phyloP scores from a whole-genome alignment of 92 coral and sea anemone species.

The Metridium senile region DNA sequence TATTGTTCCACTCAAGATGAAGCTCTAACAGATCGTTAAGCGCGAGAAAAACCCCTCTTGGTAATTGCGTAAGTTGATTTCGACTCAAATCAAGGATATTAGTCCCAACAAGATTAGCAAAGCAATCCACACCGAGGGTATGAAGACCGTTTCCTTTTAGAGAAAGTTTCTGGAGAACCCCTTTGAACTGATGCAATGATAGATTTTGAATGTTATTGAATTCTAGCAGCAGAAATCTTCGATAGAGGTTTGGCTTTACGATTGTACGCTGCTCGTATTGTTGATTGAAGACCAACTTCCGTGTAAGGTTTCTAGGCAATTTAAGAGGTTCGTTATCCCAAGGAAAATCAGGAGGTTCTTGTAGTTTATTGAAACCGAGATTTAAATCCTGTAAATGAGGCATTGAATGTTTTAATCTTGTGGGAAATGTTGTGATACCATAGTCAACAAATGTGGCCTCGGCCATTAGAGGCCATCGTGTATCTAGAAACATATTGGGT shows the following conservation, averaged over 20 bases:
- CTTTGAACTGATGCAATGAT: conserved; percentile 21
- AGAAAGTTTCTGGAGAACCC: conserved; percentile 30
- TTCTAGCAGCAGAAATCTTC: conserved; percentile 24
- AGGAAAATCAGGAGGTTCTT: conserved; percentile 65
- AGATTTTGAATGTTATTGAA: conserved; percentile 36
- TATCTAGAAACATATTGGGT: conserved; percentile 39
- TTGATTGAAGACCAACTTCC: conserved; percentile 22
- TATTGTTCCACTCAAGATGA: conserved; percentile 49
- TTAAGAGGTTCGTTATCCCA: conserved; percentile 37
- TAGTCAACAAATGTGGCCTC: conserved; percentile 39
- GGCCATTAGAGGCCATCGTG: conserved; percentile 69
- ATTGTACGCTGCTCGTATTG: conserved; percentile 31
- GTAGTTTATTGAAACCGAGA: conserved; percentile 35
- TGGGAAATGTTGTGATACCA: conserved; percentile 41
- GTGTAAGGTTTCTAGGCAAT: conserved; percentile 48
- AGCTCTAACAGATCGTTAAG: conserved; percentile 24
- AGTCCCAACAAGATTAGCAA: conserved; percentile 20
- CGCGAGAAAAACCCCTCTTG: conserved; percentile 28
- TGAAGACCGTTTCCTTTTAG: conserved; percentile 35
- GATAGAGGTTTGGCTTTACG: conserved; percentile 13
- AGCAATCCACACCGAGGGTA: conserved; percentile 9
- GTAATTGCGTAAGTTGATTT: conserved; percentile 9
- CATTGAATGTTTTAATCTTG: conserved; percentile 38
- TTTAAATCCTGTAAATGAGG: conserved; percentile 70
- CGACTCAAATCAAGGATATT: conserved; percentile 24